A percentile compares a stretch with the other conserved stretches of the same genome.
phyloP scores from a whole-genome alignment of 2,797 vertebrate genomes.

The Pantherophis alleghaniensis region DNA sequence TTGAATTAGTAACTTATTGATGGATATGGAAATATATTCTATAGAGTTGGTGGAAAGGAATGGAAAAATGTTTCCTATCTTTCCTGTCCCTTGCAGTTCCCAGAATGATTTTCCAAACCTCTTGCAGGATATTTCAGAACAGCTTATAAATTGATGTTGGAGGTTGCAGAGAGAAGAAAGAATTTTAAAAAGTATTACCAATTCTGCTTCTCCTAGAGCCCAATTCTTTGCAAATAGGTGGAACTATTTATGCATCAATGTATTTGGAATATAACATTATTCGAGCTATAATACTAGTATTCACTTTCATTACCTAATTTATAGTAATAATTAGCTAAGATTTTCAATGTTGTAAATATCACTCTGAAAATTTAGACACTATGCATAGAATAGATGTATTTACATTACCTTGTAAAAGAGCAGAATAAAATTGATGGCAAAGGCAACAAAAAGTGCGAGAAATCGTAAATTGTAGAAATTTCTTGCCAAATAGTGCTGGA shows the following conservation, averaged over 20 bases:
- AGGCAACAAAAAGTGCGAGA: slow-evolving; percentile 95
- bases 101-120: background rate
- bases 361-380: slow-evolving; percentile 5
- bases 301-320: background rate
- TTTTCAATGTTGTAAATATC: slow-evolving; percentile 4
- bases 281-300: background rate
- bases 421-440: slow-evolving; percentile 99
- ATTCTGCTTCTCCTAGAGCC: background rate
- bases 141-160: background rate
- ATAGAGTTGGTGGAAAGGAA: background rate
- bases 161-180: background rate
- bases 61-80: background rate
- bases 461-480: slow-evolving; percentile 99
- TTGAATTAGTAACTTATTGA: background rate
- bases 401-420: slow-evolving; percentile 96
- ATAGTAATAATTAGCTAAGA: background rate
- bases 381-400: slow-evolving; percentile 11
- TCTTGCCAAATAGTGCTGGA: slow-evolving; percentile 94
- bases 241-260: background rate
- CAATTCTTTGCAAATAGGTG: background rate
- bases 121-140: background rate
- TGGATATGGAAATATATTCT: background rate
- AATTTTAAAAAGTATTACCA: background rate
- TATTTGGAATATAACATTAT: background rate
- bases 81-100: background rate